These are phyloP conservation scores for Glyphotaelius pellucidus DNA, from an alignment of 2,888 invertebrate genomes.

Conservation along the genomic window DNA sequence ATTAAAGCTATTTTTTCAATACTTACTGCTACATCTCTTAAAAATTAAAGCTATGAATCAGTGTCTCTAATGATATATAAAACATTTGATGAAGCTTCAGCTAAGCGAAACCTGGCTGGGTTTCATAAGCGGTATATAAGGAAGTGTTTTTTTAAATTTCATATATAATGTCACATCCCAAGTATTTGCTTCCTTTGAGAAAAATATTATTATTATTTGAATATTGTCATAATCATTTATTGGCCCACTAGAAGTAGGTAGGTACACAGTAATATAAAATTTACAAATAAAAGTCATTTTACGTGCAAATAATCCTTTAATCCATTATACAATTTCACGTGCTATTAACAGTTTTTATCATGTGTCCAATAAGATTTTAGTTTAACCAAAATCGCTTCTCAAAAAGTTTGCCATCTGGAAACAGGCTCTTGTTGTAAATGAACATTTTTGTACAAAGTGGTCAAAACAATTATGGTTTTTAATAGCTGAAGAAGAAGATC, in stretches of 20 bases:
- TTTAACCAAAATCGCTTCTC: background rate
- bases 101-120: no score
- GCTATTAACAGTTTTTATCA: slow-evolving; percentile 56
- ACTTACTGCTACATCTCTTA: no score
- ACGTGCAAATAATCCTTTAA: slow-evolving; percentile 59
- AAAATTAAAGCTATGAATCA: no score
- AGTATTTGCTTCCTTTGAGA: no score
- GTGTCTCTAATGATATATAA: no score
- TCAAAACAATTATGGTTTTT: background rate
- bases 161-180: no score
- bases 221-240: background rate
- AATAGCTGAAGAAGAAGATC: no score
- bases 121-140: no score
- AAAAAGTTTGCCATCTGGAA: background rate
- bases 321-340: slow-evolving; percentile 56
- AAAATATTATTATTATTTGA: no score
- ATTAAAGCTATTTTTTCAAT: no score
- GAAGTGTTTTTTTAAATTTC: no score
- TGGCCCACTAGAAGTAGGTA: background rate
- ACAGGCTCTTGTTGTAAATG: background rate
- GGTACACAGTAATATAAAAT: background rate
- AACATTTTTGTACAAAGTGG: background rate
- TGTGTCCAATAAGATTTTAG: slow-evolving; percentile 36
- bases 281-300: slow-evolving; percentile 21
- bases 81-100: no score